Percentiles rank a stretch among this genome's conserved stretches.
phyloP scores from a whole-genome alignment of 2,113 vertebrate species.

The Sinocyclocheilus maitianheensis region DNA sequence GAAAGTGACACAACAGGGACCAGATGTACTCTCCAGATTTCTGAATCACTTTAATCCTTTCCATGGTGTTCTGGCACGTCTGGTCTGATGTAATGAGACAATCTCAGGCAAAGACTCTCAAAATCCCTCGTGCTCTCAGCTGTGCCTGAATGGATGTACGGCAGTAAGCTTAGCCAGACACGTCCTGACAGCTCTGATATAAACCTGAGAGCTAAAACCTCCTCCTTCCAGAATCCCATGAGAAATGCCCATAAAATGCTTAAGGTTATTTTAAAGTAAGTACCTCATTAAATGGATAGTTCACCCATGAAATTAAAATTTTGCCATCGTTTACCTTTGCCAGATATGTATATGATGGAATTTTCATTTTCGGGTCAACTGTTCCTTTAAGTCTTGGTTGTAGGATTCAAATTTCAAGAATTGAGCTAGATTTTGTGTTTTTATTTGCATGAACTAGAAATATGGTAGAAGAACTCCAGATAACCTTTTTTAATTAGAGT shows the following conservation, averaged over 20 bases:
- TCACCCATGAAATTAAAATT: not conserved
- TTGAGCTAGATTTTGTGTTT: not conserved
- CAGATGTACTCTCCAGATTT: conserved; percentile 49
- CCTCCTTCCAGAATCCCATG: not conserved
- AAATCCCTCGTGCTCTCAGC: conserved; percentile 23
- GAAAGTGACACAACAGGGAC: conserved; percentile 30
- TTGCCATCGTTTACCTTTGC: not conserved
- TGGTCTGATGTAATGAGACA: conserved; percentile 20
- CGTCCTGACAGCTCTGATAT: conserved; percentile 24
- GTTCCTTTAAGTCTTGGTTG: not conserved
- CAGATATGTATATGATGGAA: not conserved
- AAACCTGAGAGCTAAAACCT: conserved; percentile 10
- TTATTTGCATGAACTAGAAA: not conserved
- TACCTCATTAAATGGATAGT: not conserved
- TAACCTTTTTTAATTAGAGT: not conserved
- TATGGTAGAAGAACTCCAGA: not conserved
- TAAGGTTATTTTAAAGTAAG: conserved; percentile 16
- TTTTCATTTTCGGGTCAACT: not conserved
- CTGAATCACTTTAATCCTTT: conserved; percentile 15
- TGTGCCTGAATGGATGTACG: conserved; percentile 1
- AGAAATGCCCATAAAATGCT: conserved; percentile 1
- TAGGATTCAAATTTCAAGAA: not conserved
- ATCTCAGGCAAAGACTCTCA: conserved; percentile 18
- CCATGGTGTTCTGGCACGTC: conserved; percentile 7
- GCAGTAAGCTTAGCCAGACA: conserved; percentile 17